Conservation (phyloP, 2,888 invertebrate species). For the Drosophila helvetica region DNA sequence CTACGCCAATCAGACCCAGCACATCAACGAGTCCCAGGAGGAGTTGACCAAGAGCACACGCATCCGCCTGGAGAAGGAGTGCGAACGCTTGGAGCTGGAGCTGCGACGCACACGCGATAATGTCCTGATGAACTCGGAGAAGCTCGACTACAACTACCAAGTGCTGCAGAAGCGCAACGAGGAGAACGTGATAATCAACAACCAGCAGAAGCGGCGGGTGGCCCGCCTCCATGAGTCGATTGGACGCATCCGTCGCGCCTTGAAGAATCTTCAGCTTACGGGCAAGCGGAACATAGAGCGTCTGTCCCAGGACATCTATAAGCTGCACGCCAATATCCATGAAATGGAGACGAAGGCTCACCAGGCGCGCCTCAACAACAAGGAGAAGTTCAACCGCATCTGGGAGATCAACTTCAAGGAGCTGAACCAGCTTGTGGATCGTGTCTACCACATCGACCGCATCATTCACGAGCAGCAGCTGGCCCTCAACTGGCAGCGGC, state of each 20-base stretch:
- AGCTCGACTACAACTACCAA: conserved; percentile 95
- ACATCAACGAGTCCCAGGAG: conserved; percentile 88
- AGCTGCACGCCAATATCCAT: conserved; percentile 87
- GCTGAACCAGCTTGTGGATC: conserved; percentile 84
- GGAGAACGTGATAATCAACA: conserved; percentile 91
- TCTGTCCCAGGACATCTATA: conserved; percentile 88
- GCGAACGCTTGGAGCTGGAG: conserved; percentile 91
- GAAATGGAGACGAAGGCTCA: conserved; percentile 89
- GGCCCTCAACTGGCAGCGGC: conserved; percentile 85
- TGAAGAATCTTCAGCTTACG: conserved; percentile 87
- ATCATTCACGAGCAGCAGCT: conserved; percentile 87
- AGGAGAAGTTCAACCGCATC: conserved; percentile 82
- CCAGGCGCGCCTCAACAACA: conserved; percentile 85
- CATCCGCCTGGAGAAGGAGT: conserved; percentile 88
- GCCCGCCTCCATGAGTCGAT: conserved; percentile 91
- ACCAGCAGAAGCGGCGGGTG: conserved; percentile 90
- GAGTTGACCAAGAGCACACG: conserved; percentile 89
- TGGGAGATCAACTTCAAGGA: conserved; percentile 87
- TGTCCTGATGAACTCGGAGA: conserved; percentile 93
- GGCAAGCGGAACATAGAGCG: conserved; percentile 88
- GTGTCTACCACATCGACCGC: conserved; percentile 86
- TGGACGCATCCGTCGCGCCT: conserved; percentile 87
- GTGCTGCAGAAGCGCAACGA: conserved; percentile 94
- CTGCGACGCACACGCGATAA: conserved; percentile 91
- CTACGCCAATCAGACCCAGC: conserved; percentile 86